A percentile compares a stretch with the other conserved stretches of the same genome.
Evolutionary conservation across 2,113 vertebrate species (phyloP).

Genomic region (Halichoerus grypus): DNA sequence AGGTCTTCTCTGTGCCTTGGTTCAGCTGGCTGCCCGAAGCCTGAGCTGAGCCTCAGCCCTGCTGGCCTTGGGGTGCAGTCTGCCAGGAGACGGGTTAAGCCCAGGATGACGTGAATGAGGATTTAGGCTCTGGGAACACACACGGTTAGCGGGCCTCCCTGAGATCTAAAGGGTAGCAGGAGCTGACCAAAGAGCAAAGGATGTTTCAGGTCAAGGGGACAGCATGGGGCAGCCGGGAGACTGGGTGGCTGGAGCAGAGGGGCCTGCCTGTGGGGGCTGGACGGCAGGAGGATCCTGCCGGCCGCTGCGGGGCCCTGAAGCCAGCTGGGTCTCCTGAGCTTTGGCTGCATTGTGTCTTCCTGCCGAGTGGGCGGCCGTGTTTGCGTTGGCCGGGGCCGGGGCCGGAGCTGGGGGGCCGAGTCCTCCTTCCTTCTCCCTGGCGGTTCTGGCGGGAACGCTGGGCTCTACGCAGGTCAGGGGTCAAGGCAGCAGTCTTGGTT

Average conservation of each 20-base stretch:
- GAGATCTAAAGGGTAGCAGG: not conserved
- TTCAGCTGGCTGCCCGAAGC: not conserved
- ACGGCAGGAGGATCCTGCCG: not conserved
- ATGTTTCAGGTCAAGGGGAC: not conserved
- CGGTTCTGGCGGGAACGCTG: not conserved
- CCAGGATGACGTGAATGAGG: not conserved
- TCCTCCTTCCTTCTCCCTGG: constrained; percentile 13
- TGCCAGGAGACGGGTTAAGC: accelerated
- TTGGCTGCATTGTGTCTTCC: not conserved
- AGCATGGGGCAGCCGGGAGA: no score
- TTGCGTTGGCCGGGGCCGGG: constrained; percentile 24
- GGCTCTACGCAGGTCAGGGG: not conserved
- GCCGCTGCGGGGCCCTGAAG: accelerated
- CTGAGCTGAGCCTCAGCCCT: not conserved
- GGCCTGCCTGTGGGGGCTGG: not conserved
- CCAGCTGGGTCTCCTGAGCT: not conserved
- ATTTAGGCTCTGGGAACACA: not conserved
- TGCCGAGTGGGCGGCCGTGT: constrained; percentile 15
- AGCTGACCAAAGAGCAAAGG: not conserved
- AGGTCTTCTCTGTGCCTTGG: not conserved
- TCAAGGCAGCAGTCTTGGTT: constrained; percentile 55
- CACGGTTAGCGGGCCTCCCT: accelerated
- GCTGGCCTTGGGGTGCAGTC: not conserved
- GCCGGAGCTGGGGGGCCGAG: not conserved
- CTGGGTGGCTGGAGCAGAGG: accelerated